Percentiles rank a stretch among this genome's conserved stretches.
phyloP scores from a whole-genome alignment of 2,888 invertebrate species.

The Ferrisia virgata region DNA sequence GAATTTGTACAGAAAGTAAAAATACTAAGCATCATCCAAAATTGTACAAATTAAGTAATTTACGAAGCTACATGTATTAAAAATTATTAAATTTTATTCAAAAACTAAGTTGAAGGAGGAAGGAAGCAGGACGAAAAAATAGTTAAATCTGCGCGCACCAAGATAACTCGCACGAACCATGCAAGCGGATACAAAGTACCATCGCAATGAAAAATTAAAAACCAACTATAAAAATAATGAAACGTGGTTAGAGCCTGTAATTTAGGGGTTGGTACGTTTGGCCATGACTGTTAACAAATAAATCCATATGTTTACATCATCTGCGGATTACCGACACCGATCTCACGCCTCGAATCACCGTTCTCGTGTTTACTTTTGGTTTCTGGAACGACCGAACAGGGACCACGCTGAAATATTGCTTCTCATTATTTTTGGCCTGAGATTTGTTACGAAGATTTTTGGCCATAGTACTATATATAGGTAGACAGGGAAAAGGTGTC shows the following conservation, averaged over 20 bases:
- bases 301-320: conserved; percentile 37
- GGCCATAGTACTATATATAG: background rate
- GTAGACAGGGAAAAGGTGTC: background rate
- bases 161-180: background rate
- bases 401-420: conserved; percentile 5
- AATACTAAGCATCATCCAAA: no score
- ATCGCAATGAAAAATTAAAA: background rate
- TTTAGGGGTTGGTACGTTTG: background rate
- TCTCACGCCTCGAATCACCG: conserved; percentile 24
- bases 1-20: no score
- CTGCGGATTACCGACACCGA: conserved; percentile 33
- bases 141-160: background rate
- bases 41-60: no score
- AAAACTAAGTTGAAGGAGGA: no score
- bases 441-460: conserved; percentile 3
- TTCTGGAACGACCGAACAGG: conserved; percentile 15
- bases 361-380: conserved; percentile 36
- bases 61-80: no score
- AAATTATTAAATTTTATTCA: no score
- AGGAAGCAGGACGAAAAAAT: background rate
- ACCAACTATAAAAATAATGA: background rate
- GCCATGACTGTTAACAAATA: conserved; percentile 23
- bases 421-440: conserved; percentile 11
- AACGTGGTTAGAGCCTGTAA: background rate
- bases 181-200: background rate